Conservation (phyloP, 2,797 vertebrate species). For the Sebastes cheni region DNA sequence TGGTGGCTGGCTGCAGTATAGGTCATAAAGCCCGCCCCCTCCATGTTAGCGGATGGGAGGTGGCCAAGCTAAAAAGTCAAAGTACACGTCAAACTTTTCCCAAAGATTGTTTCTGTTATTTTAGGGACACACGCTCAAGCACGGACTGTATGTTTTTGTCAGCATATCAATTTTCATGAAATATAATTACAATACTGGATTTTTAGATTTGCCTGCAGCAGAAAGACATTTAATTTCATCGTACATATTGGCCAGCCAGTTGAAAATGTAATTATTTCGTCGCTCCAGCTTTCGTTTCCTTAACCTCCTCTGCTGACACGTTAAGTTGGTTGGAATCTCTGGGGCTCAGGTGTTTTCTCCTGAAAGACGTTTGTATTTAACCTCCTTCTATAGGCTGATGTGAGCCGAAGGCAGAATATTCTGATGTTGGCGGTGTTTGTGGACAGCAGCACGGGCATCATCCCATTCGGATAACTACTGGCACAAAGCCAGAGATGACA, state of each 20-base stretch:
- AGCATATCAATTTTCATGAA: neutral
- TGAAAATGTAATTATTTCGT: slow-evolving; percentile 20
- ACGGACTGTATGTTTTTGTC: neutral
- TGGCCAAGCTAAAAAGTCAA: too few species aligned
- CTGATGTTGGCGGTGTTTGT: slow-evolving; percentile 11
- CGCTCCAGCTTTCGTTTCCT: neutral
- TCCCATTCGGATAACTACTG: neutral
- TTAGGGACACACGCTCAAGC: neutral
- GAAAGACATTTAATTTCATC: neutral
- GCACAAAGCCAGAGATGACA: slow-evolving; percentile 44
- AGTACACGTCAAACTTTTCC: too few species aligned
- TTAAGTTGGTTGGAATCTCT: slow-evolving; percentile 4
- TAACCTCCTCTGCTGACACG: slow-evolving; percentile 20
- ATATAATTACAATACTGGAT: neutral
- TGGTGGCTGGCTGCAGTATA: too few species aligned
- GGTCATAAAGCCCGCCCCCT: too few species aligned
- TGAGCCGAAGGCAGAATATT: slow-evolving; percentile 18
- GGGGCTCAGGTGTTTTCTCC: slow-evolving; percentile 24
- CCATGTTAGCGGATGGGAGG: too few species aligned
- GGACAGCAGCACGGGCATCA: slow-evolving; percentile 1
- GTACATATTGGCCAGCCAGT: neutral
- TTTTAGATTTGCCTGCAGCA: neutral
- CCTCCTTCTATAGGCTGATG: slow-evolving; percentile 6
- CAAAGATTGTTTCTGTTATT: too few species aligned
- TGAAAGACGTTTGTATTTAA: slow-evolving; percentile 20